Conservation (phyloP, 2,888 invertebrate genomes). For the Amiota communis region DNA sequence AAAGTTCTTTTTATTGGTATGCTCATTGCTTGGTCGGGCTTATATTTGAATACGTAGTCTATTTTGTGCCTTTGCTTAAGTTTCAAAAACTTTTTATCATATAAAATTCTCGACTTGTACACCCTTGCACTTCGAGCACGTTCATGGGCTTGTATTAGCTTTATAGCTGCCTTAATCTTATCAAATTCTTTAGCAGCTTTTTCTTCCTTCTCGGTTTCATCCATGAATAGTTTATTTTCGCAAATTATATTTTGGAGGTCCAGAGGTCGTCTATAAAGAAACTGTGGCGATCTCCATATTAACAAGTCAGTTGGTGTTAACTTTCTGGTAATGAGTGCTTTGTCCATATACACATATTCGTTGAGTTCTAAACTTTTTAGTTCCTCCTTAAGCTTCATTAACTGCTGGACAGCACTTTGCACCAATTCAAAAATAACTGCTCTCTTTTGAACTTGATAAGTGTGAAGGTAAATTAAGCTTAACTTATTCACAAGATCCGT, state of each 20-base stretch:
- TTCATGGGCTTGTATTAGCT: constrained; percentile 74
- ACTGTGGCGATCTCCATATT: constrained; percentile 72
- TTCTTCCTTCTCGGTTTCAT: constrained; percentile 49
- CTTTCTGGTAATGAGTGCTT: constrained; percentile 78
- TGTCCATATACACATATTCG: constrained; percentile 81
- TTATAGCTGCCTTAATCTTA: constrained; percentile 60
- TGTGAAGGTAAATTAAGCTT: constrained; percentile 65
- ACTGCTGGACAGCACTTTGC: constrained; percentile 67
- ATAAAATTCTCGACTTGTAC: constrained; percentile 55
- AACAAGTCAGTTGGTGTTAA: constrained; percentile 78
- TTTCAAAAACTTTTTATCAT: constrained; percentile 51
- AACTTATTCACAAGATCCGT: constrained; percentile 68
- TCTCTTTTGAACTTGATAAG: constrained; percentile 71
- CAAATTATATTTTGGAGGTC: constrained; percentile 61
- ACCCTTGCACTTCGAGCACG: constrained; percentile 69
- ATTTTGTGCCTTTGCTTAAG: constrained; percentile 46
- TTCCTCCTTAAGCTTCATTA: constrained; percentile 76
- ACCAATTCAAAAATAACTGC: constrained; percentile 60
- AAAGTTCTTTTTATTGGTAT: constrained; percentile 66
- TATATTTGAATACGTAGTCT: constrained; percentile 64
- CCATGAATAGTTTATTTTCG: constrained; percentile 53
- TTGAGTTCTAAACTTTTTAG: constrained; percentile 75
- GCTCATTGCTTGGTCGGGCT: constrained; percentile 63
- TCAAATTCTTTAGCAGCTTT: constrained; percentile 48
- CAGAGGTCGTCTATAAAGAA: constrained; percentile 70